Evolutionary conservation across 2,113 vertebrate genomes (phyloP), one percentile per base, ranked within the genome.

Genomic region (Cettia cetti): DNA sequence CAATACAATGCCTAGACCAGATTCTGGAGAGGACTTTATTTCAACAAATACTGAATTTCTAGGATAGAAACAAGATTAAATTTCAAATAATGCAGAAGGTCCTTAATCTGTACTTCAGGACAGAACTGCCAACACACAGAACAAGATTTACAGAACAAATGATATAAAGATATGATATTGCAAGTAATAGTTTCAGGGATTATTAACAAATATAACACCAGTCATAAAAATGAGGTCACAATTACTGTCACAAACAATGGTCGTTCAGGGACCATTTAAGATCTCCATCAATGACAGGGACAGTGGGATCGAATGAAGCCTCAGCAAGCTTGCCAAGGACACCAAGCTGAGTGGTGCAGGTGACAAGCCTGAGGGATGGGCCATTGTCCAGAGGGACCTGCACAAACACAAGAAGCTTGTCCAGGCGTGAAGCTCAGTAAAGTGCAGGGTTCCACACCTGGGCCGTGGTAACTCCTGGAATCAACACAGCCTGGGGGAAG

Each of bases 381-480:
- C 59, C 40, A 28, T 22, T 4, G 61, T 7, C 40, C 71, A 72
- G 64, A 42, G 11, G 7, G 10, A 72, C 11, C 10, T 22, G 19
- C 27, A 60, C 27, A 30, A 79, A 54, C 44, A 40, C 3, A 6
- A 50, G 15, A 68, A 61, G 18, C 20, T 7, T 39, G 15, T 26
- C 49, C 17, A 42, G 47, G 13, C 27, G 13, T 14, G 31, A 66
- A 64, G 31, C 12, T 10, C 40, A 61, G n/a, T 12, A 6, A 89
- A 89, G 33, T 8, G 15, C 40, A 50, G 9, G 4, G 28, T 6
- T 26, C 60, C 23, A 52, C 9, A 49, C 7, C 35, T 12, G 16
- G 21, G 23, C 56, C 40, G 15, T 0, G 0, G 9, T 9, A 40
- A 54, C 11, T 52, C 23, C 35, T 5, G 3, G 15, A 33, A 49